Evolutionary conservation across 2,797 vertebrate genomes (phyloP).

Genomic region (Cossypha niveicapilla): DNA sequence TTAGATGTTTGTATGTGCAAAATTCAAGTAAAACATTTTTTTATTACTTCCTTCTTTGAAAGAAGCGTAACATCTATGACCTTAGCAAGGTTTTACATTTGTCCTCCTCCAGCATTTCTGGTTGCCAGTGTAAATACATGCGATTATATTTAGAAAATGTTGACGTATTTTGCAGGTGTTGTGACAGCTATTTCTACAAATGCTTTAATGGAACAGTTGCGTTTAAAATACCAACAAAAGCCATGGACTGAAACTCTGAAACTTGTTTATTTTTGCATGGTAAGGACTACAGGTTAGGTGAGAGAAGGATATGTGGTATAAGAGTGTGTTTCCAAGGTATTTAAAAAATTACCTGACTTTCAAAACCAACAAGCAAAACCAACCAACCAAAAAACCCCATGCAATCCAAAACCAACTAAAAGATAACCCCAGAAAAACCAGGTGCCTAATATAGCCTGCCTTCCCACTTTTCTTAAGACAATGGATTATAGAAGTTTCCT

Average conservation of each 20-base stretch:
- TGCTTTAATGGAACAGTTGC: constrained; percentile 70
- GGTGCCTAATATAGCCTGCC: background rate
- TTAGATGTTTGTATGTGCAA: background rate
- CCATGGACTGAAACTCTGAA: constrained; percentile 84
- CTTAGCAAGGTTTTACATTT: background rate
- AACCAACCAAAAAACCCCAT: background rate
- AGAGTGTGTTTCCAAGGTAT: background rate
- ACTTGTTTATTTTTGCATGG: constrained; percentile 83
- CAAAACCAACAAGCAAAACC: background rate
- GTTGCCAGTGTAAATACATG: background rate
- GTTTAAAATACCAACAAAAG: constrained; percentile 79
- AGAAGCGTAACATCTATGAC: background rate
- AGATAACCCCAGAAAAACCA: background rate
- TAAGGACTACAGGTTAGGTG: constrained; percentile 53
- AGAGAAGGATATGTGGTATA: background rate
- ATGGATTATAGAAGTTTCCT: background rate
- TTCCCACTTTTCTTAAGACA: background rate
- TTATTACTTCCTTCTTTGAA: background rate
- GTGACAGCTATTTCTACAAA: background rate
- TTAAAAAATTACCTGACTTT: background rate
- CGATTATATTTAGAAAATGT: background rate
- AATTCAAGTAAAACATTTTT: background rate
- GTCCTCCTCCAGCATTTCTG: background rate
- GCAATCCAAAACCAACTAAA: background rate
- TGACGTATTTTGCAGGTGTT: constrained; percentile 42